Evolutionary conservation across 1,140 invertebrate genomes (phyloP), one percentile per base, ranked within the genome.

Genomic region (Drosophila willistoni): DNA sequence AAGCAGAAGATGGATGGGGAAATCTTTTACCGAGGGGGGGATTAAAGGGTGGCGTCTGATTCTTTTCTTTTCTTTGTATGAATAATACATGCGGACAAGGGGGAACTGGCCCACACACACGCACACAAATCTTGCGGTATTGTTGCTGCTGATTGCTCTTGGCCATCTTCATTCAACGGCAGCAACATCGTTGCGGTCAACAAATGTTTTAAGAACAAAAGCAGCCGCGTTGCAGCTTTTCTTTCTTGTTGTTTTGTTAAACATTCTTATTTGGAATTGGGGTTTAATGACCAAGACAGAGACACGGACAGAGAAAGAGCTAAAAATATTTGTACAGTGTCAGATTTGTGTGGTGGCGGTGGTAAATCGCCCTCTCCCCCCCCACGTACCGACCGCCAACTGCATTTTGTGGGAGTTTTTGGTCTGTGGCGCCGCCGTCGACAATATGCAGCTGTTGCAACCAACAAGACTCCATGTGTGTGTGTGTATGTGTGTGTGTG

Each of bases 141-240:
- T 47, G 14, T 7, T 19, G 44, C 42, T 63, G 34, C 29, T 29
- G 70, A 69, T 69, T 72, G 42, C 70, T 44, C 19, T 25, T 72
- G 54, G 73, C 41, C 75, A 73, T 71, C 33, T 77, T 59, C 75
- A 71, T 70, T 66, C 64, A 81, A 33, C 61, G 61, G 64, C 64
- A 74, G 67, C 68, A 60, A 41, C 51, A 63, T 51, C 68, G 61
- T 81, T 85, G 74, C 81, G 82, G 82, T 77, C 83, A 86, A 71
- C 67, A 87, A 87, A 83, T 82, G 69, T 44, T 77, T 29, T 67
- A 79, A 87, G 83, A 86, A 86, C 79, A 87, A 86, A 81, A 87
- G 83, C 77, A 61, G 66, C 67, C 72, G 41, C 14, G 51, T 41
- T 70, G 83, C 71, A 70, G 17, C 54, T 39, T 68, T 59, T 64